Evolutionary conservation across 2,888 invertebrate genomes (phyloP).

Genomic region (Ferdinandea cuprea): DNA sequence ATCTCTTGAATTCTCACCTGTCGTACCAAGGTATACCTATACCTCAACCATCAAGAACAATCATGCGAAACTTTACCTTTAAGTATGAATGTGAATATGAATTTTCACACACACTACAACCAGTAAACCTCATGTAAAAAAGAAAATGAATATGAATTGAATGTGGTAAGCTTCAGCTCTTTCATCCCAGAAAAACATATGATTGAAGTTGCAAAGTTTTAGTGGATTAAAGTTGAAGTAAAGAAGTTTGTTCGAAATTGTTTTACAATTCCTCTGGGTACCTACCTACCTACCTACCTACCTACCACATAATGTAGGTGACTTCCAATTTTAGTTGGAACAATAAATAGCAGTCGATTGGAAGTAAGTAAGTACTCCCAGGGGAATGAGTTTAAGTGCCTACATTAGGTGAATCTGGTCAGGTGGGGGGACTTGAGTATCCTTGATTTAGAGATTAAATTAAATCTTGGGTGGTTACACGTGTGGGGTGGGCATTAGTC

Average conservation of each 20-base stretch:
- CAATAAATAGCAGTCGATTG: constrained; percentile 11
- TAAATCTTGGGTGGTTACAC: too few relatives aligned
- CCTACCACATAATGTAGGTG: too few relatives aligned
- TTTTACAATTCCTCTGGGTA: constrained; percentile 13
- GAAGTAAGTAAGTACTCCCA: not conserved
- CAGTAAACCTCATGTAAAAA: not conserved
- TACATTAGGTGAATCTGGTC: not conserved
- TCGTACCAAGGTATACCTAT: constrained; percentile 27
- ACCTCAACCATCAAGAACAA: constrained; percentile 50
- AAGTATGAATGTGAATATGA: constrained; percentile 43
- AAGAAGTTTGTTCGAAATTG: constrained; percentile 16
- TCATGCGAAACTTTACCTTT: constrained; percentile 52
- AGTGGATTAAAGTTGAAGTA: constrained; percentile 36
- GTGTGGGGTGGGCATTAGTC: too few relatives aligned
- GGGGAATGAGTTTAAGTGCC: not conserved
- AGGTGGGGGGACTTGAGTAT: not conserved
- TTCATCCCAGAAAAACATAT: constrained; percentile 27
- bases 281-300: not conserved
- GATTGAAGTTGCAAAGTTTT: constrained; percentile 41
- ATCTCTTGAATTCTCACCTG: constrained; percentile 33
- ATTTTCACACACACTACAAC: constrained; percentile 1
- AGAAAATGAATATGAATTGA: not conserved
- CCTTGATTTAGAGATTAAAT: too few relatives aligned
- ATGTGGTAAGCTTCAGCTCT: constrained; percentile 29
- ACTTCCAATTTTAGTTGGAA: too few relatives aligned